Percentiles rank a stretch among this genome's conserved stretches.
Evolutionary conservation across 2,797 vertebrate genomes (phyloP).

Genomic region (Artibeus lituratus): DNA sequence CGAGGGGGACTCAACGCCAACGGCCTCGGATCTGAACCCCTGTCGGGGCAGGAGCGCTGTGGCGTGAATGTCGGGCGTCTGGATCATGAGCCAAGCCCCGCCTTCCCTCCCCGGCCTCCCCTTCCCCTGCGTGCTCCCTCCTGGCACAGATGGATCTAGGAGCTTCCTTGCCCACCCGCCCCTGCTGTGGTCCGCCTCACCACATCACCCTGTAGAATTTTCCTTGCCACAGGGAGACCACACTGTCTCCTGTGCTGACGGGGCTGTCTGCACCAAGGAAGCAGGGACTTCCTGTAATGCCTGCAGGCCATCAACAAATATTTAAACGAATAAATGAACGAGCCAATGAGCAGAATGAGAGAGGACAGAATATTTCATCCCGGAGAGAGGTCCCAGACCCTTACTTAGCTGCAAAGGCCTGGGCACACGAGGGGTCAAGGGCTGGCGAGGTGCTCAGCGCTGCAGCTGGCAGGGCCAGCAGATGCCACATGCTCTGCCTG

Average conservation of each 20-base stretch:
- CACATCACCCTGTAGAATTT: neutral
- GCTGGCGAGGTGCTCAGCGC: neutral
- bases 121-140: neutral
- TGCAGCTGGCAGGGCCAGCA: neutral
- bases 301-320: neutral
- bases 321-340: neutral
- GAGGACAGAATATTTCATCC: neutral
- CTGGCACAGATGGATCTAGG: neutral
- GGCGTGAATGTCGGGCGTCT: neutral
- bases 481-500: neutral
- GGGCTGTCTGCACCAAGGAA: neutral
- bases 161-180: neutral
- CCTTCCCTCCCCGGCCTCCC: neutral
- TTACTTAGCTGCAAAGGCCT: neutral
- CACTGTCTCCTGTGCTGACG: neutral
- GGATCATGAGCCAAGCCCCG: neutral
- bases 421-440: neutral
- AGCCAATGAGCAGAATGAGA: neutral
- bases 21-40: neutral
- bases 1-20: neutral
- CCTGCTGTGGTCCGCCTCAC: neutral
- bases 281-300: neutral
- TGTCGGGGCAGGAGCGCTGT: neutral
- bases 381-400: neutral
- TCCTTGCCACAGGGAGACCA: neutral